phyloP scores from a whole-genome alignment of 2,888 invertebrate genomes.

The Cephus rjabovi region DNA sequence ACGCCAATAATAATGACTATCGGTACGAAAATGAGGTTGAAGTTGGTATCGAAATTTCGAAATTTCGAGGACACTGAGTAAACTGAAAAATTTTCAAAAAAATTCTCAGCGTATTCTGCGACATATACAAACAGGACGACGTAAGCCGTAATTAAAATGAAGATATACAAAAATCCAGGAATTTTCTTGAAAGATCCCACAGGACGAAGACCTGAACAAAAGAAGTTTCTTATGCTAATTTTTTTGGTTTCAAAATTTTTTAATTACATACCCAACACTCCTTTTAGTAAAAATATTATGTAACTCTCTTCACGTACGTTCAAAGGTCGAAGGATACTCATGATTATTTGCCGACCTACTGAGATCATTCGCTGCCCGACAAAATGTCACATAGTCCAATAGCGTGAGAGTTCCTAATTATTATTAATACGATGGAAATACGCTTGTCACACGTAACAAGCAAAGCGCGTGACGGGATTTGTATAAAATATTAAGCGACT shows the following conservation, averaged over 20 bases:
- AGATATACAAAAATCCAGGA: neutral
- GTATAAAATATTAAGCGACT: neutral
- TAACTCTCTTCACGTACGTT: neutral
- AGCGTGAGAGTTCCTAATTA: neutral
- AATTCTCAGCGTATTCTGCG: neutral
- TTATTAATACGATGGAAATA: neutral
- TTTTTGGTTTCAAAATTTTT: neutral
- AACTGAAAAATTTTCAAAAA: neutral
- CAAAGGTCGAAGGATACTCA: neutral
- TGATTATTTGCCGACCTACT: neutral
- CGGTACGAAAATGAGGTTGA: neutral
- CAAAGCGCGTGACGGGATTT: neutral
- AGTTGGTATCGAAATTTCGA: neutral
- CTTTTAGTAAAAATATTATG: neutral
- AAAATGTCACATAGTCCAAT: neutral
- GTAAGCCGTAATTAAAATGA: neutral
- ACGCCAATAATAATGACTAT: neutral
- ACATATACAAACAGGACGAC: neutral
- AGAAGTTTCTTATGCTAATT: neutral
- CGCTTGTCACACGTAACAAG: neutral
- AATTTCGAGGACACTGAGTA: neutral
- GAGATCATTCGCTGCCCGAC: neutral
- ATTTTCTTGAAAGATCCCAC: neutral
- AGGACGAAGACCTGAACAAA: neutral
- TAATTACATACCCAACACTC: neutral